A percentile compares a stretch with the other conserved stretches of the same genome.
Conservation (phyloP, 2,888 invertebrate genomes). For the Stratiomys singularior region DNA sequence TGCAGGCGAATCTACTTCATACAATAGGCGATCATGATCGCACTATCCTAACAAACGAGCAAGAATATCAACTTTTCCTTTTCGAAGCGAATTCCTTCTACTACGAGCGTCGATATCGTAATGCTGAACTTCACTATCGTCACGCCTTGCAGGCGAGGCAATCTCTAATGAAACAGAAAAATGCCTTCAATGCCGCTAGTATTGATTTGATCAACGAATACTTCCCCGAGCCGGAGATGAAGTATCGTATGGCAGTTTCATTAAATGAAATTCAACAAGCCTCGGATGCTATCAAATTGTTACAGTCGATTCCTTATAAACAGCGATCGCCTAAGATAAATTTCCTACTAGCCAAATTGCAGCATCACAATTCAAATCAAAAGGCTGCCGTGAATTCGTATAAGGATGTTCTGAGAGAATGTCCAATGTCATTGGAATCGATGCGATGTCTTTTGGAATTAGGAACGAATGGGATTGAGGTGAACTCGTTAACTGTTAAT, state of each 20-base stretch:
- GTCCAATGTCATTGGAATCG: constrained; percentile 80
- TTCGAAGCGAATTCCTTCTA: constrained; percentile 78
- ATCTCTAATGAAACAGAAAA: constrained; percentile 59
- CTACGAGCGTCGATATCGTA: constrained; percentile 72
- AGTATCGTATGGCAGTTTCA: constrained; percentile 78
- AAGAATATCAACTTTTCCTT: constrained; percentile 75
- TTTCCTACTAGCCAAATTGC: constrained; percentile 79
- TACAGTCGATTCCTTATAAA: constrained; percentile 69
- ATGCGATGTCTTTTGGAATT: constrained; percentile 77
- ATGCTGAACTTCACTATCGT: constrained; percentile 75
- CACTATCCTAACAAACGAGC: constrained; percentile 65
- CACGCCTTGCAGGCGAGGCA: constrained; percentile 69
- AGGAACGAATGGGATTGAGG: constrained; percentile 79
- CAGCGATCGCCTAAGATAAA: constrained; percentile 78
- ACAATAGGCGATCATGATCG: constrained; percentile 74
- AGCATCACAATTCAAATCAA: constrained; percentile 75
- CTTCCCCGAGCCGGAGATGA: constrained; percentile 73
- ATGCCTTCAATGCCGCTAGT: constrained; percentile 56
- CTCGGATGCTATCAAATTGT: constrained; percentile 67
- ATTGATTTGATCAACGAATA: constrained; percentile 58
- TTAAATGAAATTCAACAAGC: constrained; percentile 73
- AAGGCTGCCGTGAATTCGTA: constrained; percentile 78
- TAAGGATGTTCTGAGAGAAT: constrained; percentile 81
- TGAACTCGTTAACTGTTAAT: constrained; percentile 76
- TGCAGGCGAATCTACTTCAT: constrained; percentile 73